A percentile compares a stretch with the other conserved stretches of the same genome.
phyloP scores from a whole-genome alignment of 2,888 invertebrate genomes.

The Heliconius sara region DNA sequence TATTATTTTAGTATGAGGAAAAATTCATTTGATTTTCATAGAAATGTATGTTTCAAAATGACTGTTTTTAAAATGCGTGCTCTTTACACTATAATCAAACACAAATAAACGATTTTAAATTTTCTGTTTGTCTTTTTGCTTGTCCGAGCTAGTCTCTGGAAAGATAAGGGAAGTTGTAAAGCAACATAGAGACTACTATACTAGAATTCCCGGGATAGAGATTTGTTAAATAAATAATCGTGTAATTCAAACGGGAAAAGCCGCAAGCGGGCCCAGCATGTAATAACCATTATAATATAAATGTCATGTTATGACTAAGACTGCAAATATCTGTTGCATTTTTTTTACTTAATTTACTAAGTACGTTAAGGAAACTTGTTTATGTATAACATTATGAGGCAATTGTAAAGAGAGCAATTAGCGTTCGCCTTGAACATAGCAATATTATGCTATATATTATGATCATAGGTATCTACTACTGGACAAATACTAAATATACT shows the following conservation, averaged over 20 bases:
- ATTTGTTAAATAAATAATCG: no score
- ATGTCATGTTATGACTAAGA: slow-evolving; percentile 9
- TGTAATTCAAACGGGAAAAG: no score
- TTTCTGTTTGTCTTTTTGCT: no score
- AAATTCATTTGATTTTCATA: background rate
- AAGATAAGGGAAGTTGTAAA: no score
- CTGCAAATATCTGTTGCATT: slow-evolving; percentile 25
- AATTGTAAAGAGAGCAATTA: slow-evolving; percentile 68
- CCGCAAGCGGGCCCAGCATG: no score
- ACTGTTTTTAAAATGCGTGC: no score
- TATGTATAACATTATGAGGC: slow-evolving; percentile 59
- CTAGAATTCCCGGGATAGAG: no score
- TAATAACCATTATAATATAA: background rate
- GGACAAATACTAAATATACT: background rate
- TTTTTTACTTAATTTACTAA: slow-evolving; percentile 47
- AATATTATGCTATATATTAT: slow-evolving; percentile 32
- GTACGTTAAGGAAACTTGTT: slow-evolving; percentile 62
- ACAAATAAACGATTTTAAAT: no score
- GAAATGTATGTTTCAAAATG: background rate
- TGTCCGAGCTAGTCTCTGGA: no score
- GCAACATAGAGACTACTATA: no score
- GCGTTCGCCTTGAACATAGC: slow-evolving; percentile 67
- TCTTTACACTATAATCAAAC: no score
- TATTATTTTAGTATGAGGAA: background rate
- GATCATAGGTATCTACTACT: slow-evolving; percentile 16